Evolutionary conservation across 2,113 vertebrate genomes (phyloP).

Genomic region (Proteles cristata): DNA sequence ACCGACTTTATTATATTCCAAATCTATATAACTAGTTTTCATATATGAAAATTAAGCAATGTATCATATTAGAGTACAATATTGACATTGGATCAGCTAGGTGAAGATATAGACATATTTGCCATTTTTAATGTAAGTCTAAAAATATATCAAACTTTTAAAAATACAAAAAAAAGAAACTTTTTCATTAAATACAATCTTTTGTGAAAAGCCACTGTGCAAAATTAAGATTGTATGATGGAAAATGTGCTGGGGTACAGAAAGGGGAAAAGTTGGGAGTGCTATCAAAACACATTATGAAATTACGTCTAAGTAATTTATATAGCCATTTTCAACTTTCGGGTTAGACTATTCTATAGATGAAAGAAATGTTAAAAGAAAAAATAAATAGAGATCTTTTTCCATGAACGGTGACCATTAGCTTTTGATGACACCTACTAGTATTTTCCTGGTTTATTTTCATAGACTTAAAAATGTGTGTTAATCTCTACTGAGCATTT

Average conservation of each 20-base stretch:
- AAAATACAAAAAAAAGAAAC: not conserved
- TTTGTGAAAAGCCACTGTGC: not conserved
- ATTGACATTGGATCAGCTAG: not conserved
- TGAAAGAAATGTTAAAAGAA: not conserved
- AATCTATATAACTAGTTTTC: not conserved
- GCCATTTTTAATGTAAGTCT: not conserved
- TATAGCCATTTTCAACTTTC: not conserved
- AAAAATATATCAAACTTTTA: not conserved
- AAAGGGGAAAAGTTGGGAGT: accelerated
- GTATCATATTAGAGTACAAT: not conserved
- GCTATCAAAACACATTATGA: not conserved
- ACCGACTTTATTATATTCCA: not conserved
- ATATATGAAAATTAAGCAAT: not conserved
- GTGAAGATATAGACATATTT: not conserved
- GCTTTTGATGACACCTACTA: not conserved
- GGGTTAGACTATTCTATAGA: not conserved
- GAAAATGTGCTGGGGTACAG: not conserved
- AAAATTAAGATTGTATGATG: not conserved
- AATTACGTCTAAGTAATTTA: not conserved
- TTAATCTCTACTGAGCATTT: not conserved
- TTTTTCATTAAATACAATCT: not conserved
- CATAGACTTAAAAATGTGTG: not conserved
- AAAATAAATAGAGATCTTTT: not conserved
- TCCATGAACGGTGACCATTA: not conserved
- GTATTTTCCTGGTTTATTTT: not conserved